Evolutionary conservation across 2,797 vertebrate genomes (phyloP).

Genomic region (Hydrocynus forskahlii): DNA sequence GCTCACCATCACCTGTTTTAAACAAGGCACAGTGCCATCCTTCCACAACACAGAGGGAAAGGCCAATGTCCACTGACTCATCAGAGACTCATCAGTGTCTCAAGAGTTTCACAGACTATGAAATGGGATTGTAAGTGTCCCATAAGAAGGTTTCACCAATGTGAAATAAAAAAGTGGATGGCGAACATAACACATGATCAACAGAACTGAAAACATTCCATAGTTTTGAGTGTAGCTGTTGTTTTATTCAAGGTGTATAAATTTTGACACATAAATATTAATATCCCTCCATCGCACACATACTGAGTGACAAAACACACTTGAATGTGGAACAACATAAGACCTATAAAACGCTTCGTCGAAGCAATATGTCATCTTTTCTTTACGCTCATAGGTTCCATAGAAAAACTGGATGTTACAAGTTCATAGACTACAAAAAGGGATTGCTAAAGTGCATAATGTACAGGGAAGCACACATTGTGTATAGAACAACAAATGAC

Average conservation of each 20-base stretch:
- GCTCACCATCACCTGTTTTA: background rate
- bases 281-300: constrained; percentile 55
- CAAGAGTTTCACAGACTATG: constrained; percentile 14
- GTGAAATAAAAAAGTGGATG: background rate
- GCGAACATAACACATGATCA: constrained; percentile 3
- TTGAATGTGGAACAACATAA: constrained; percentile 55
- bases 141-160: background rate
- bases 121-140: constrained; percentile 17
- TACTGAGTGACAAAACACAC: constrained; percentile 55
- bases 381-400: constrained; percentile 56
- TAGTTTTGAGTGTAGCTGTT: constrained; percentile 48
- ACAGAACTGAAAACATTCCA: constrained; percentile 28
- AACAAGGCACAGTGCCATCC: background rate
- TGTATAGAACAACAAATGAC: constrained; percentile 49
- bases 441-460: constrained; percentile 69
- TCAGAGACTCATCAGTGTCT: constrained; percentile 10
- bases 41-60: background rate
- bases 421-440: constrained; percentile 60
- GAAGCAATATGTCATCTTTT: constrained; percentile 61
- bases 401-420: constrained; percentile 52
- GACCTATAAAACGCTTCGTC: constrained; percentile 59
- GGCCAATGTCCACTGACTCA: constrained; percentile 22
- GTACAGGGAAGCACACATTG: constrained; percentile 61
- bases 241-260: constrained; percentile 63
- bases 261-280: constrained; percentile 65